phyloP scores from a whole-genome alignment of 2,113 vertebrate genomes.

The Catharus fuscescens region DNA sequence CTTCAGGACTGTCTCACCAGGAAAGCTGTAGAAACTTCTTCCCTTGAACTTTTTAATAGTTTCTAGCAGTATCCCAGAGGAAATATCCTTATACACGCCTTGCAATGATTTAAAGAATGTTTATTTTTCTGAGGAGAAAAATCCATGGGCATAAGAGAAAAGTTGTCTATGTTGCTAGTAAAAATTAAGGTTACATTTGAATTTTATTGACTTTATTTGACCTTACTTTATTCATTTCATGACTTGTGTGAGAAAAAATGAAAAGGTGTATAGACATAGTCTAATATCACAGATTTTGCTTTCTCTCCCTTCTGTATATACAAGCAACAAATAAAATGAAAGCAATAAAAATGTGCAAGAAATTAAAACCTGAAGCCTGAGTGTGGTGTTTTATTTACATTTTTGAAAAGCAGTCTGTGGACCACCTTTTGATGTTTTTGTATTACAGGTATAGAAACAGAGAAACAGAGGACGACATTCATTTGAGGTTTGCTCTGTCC shows the following conservation, averaged over 20 bases:
- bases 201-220: neutral
- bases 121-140: neutral
- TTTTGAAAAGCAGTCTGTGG: neutral
- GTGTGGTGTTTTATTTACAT: neutral
- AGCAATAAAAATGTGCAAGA: neutral
- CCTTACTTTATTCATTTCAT: neutral
- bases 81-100: neutral
- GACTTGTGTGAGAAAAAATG: neutral
- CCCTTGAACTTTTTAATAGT: conserved; percentile 29
- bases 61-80: neutral
- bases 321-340: neutral
- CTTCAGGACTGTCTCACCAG: neutral
- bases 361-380: neutral
- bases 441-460: neutral
- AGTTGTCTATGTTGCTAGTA: neutral
- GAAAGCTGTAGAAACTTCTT: conserved; percentile 20
- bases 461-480: neutral
- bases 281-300: neutral
- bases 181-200: neutral
- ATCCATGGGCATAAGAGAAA: neutral
- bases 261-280: neutral
- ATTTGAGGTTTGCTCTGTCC: neutral
- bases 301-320: neutral
- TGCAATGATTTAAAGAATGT: neutral
- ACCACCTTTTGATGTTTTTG: neutral